Evolutionary conservation across 2,797 vertebrate genomes (phyloP).

Genomic region (Tauraco hartlaubi): DNA sequence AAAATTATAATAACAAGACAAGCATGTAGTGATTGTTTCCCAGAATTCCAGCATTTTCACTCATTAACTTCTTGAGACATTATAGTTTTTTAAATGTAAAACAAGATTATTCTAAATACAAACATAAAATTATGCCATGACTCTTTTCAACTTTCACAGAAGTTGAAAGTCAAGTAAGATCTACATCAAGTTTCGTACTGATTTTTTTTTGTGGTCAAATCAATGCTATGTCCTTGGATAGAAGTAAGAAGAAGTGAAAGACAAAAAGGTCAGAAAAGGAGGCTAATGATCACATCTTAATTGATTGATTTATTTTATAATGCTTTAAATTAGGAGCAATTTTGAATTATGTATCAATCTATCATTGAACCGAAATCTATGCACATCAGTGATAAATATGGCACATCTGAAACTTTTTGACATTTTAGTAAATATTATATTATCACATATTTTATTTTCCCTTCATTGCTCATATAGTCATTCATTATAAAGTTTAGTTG

Average conservation of each 20-base stretch:
- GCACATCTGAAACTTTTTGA: neutral
- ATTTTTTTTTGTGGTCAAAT: neutral
- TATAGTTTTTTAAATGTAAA: neutral
- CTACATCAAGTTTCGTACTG: neutral
- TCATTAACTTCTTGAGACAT: neutral
- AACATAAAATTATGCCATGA: neutral
- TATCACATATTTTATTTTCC: neutral
- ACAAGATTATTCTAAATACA: neutral
- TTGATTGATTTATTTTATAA: neutral
- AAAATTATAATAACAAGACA: neutral
- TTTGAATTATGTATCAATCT: neutral
- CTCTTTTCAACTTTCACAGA: neutral
- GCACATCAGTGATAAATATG: neutral
- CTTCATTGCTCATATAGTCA: neutral
- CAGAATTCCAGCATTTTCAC: neutral
- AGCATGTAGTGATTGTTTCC: neutral
- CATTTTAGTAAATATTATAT: neutral
- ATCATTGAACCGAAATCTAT: neutral
- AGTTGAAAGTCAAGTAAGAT: neutral
- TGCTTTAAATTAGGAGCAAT: neutral
- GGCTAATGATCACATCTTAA: neutral
- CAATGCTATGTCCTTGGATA: neutral
- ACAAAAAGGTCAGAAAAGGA: neutral
- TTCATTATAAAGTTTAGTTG: neutral
- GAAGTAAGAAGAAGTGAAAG: neutral